A percentile compares a stretch with the other conserved stretches of the same genome.
Evolutionary conservation across 2,113 vertebrate genomes (phyloP).

Genomic region (Rhinoderma darwinii): DNA sequence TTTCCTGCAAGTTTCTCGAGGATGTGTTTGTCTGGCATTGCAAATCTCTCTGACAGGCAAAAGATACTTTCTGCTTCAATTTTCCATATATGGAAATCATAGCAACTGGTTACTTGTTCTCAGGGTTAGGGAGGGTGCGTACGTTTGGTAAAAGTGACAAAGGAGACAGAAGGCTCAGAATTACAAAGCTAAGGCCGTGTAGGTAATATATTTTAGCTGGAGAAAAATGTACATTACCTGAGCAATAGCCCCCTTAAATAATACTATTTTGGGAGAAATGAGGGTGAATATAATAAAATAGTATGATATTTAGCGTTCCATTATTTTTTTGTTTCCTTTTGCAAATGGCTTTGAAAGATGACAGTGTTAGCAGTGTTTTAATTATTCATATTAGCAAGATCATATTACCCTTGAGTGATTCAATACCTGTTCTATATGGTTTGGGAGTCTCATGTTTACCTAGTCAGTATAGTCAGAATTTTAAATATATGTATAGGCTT

Average conservation of each 20-base stretch:
- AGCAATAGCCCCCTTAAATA: not conserved
- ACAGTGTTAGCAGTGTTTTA: not conserved
- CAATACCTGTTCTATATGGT: not conserved
- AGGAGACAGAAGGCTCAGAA: not conserved
- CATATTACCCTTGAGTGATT: not conserved
- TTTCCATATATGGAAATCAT: conserved; percentile 47
- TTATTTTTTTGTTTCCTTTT: not conserved
- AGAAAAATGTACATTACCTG: not conserved
- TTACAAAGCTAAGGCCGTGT: not conserved
- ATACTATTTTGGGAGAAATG: not conserved
- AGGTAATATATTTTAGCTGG: not conserved
- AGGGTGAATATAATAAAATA: not conserved
- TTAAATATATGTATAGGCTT: not conserved
- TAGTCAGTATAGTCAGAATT: not conserved
- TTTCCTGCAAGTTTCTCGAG: not conserved
- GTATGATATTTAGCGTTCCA: not conserved
- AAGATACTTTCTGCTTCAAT: conserved; percentile 25
- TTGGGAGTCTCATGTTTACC: not conserved
- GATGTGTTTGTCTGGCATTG: conserved; percentile 19
- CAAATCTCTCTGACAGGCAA: conserved; percentile 19
- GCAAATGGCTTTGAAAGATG: not conserved
- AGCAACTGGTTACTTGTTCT: conserved; percentile 25
- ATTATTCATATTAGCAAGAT: conserved; percentile 2
- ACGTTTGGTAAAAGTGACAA: not conserved
- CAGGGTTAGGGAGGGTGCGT: conserved; percentile 1